These are phyloP conservation scores for Argyra leucocephala DNA, from an alignment of 2,888 invertebrate species.

Conservation along the genomic window DNA sequence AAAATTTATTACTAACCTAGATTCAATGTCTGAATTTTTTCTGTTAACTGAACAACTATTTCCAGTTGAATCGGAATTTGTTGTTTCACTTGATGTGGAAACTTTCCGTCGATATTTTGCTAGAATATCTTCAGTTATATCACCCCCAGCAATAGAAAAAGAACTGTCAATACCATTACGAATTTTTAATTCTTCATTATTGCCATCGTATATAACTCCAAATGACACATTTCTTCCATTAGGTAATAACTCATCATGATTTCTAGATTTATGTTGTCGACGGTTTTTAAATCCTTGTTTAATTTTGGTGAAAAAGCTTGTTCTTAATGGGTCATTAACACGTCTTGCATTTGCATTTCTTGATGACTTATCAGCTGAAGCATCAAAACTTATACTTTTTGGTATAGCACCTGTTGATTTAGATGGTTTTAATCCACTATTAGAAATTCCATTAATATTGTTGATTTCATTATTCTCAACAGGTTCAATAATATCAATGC, in stretches of 20 bases:
- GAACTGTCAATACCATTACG: conserved; percentile 17
- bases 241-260: conserved; percentile 21
- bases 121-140: conserved; percentile 84
- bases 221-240: conserved; percentile 35
- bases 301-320: conserved; percentile 64
- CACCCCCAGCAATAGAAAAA: conserved; percentile 39
- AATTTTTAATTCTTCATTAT: conserved; percentile 10
- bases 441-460: conserved; percentile 13
- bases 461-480: conserved; percentile 19
- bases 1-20: conserved; percentile 34
- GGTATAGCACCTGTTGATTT: conserved; percentile 76
- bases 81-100: conserved; percentile 48
- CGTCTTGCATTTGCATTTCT: conserved; percentile 42
- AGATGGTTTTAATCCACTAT: conserved; percentile 39
- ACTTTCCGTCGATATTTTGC: conserved; percentile 80
- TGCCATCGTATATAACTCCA: conserved; percentile 27
- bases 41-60: conserved; percentile 31
- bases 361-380: conserved; percentile 73
- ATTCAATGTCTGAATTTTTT: conserved; percentile 38
- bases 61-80: conserved; percentile 42
- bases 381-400: conserved; percentile 85
- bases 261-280: conserved; percentile 45
- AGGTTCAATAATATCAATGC: conserved; percentile 2
- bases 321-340: conserved; percentile 33
- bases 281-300: conserved; percentile 59